Base-by-base conservation (phyloP, 2,888 invertebrate genomes). In the Lasius fuliginosus region DNA sequence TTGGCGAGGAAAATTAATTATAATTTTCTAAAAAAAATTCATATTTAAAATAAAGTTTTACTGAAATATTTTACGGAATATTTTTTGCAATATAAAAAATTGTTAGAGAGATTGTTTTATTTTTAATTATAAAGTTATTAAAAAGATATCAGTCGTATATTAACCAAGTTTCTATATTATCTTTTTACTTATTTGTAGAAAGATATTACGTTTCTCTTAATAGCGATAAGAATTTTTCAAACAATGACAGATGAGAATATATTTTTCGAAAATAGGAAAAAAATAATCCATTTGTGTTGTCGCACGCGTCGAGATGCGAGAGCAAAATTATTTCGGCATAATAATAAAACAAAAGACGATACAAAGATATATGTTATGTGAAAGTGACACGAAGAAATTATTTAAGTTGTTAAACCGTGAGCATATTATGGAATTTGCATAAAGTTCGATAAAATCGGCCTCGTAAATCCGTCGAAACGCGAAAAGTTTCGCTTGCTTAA, bases 401-500 rank as follows among this genome's bases (percentile, higher is more conserved):
- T 77, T 42, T 23, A n/a, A 30, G 6, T 77, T 53, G 15, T 53
- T 58, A 58, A 77, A 46, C 12, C 15, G 49, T 5, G 15, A 27
- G 27, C 53, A 53, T 53, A 53, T 53, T 53, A 18, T 68, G 27
- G 27, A 2, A 53, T 77, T 46, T 5, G 8, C 4, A 42, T 6
- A n/a, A 15, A 77, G 42, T 11, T 40, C 2, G 27, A 11, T 15
- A 36, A 53, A 53, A 9, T 65, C 12, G 4, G 3, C 2, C 40
- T n/a, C 40, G 42, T 58, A 58, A 68, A 68, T 58, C 30, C n/a
- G 18, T 30, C 30, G 33, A 77, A 42, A 56, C 30, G 36, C 8
- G n/a, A 18, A 1, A 12, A 67, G 42, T 58, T 58, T 9, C 9
- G 1, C 58, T 68, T 77, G n/a, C 42, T 68, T 68, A 68, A 68